Evolutionary conservation across 2,888 invertebrate genomes (phyloP).

Genomic region (Diaphora mendica): DNA sequence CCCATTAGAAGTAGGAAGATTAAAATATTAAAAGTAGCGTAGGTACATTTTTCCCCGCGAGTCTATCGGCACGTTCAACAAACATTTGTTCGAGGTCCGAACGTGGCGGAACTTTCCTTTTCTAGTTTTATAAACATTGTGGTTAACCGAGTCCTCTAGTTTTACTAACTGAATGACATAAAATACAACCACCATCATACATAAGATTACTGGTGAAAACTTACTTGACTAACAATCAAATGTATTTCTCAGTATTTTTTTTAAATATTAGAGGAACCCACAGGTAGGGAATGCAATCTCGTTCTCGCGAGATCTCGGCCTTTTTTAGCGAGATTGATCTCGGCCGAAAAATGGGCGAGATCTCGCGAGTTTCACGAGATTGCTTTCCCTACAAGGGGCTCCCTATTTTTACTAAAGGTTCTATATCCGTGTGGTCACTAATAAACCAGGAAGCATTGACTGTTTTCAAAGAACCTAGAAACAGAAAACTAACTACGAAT

Average conservation of each 20-base stretch:
- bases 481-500: too few species aligned
- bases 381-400: too few species aligned
- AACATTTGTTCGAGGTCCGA: constrained; percentile 70
- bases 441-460: too few species aligned
- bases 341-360: too few species aligned
- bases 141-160: constrained; percentile 75
- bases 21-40: constrained; percentile 5
- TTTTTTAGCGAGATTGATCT: too few species aligned
- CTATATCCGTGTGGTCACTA: too few species aligned
- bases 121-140: constrained; percentile 78
- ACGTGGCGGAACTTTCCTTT: constrained; percentile 75
- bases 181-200: constrained; percentile 37
- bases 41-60: constrained; percentile 32
- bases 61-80: constrained; percentile 69
- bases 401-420: too few species aligned
- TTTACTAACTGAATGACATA: constrained; percentile 65
- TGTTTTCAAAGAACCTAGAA: too few species aligned
- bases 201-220: constrained; percentile 38
- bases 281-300: too few species aligned
- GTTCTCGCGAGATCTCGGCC: too few species aligned
- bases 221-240: constrained; percentile 12
- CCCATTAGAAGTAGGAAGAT: background rate
- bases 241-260: background rate
- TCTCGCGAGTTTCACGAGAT: too few species aligned
- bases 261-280: background rate